A percentile compares a stretch with the other conserved stretches of the same genome.
Evolutionary conservation across 1,140 invertebrate genomes (phyloP).

Genomic region (Plodia interpunctella): DNA sequence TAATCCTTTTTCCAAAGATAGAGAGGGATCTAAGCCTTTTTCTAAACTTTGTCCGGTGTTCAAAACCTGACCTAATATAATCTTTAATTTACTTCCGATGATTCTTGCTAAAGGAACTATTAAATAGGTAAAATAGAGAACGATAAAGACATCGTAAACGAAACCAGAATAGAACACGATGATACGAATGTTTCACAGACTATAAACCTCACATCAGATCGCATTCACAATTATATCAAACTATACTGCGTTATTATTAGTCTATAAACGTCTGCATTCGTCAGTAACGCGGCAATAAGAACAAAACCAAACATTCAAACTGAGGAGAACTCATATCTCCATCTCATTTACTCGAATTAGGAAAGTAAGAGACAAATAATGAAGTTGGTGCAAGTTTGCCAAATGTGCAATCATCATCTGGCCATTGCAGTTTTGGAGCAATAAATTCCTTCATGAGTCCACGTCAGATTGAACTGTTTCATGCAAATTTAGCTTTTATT

Average conservation of each 20-base stretch:
- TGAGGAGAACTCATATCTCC: background rate
- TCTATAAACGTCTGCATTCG: constrained; percentile 3
- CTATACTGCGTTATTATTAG: background rate
- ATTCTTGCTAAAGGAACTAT: no score
- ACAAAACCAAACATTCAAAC: background rate
- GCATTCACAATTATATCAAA: background rate
- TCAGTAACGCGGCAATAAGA: background rate
- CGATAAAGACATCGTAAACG: no score
- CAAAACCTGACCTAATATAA: no score
- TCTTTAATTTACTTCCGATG: no score
- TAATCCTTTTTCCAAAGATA: no score
- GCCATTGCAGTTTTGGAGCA: background rate
- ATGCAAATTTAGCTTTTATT: background rate
- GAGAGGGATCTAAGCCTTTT: no score
- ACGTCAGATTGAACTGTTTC: background rate
- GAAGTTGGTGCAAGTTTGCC: background rate
- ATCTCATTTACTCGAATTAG: background rate
- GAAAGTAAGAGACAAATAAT: background rate
- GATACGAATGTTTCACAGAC: no score
- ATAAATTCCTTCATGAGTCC: background rate
- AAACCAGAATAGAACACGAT: no score
- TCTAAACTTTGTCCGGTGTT: no score
- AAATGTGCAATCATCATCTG: background rate
- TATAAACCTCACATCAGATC: background rate
- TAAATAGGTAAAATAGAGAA: no score